A percentile compares a stretch with the other conserved stretches of the same genome.
phyloP scores from a whole-genome alignment of 1,140 invertebrate genomes.

The Daktulosphaira vitifoliae region DNA sequence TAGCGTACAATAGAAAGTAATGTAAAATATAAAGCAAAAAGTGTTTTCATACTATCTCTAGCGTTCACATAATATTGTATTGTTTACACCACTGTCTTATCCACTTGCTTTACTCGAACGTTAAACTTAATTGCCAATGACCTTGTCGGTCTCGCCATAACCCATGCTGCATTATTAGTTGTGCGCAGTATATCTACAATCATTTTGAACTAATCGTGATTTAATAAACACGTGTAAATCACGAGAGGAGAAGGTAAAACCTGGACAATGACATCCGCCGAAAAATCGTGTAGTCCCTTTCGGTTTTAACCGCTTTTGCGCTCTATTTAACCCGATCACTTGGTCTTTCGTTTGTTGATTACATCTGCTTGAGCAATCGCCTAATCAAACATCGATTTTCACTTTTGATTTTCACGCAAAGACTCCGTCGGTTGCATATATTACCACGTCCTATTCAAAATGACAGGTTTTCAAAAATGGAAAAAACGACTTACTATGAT shows the following conservation, averaged over 20 bases:
- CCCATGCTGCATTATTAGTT: no score
- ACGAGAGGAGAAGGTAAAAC: no score
- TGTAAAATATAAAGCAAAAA: conserved; percentile 8
- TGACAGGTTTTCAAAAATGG: no score
- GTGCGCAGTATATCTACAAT: no score
- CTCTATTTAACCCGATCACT: conserved; percentile 26
- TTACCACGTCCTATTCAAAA: neutral
- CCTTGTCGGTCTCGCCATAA: no score
- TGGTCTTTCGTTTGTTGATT: conserved; percentile 5
- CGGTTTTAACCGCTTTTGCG: conserved; percentile 19
- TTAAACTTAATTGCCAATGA: conserved; percentile 26
- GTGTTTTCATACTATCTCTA: conserved; percentile 10
- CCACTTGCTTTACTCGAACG: conserved; percentile 16
- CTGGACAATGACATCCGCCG: no score
- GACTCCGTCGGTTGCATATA: neutral
- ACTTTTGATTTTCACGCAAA: conserved; percentile 28
- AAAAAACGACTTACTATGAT: no score
- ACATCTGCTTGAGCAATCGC: neutral
- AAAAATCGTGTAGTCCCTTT: no score
- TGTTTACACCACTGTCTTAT: conserved; percentile 18
- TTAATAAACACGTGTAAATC: no score
- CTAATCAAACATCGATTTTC: conserved; percentile 12
- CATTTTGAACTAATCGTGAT: no score
- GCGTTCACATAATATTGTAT: neutral
- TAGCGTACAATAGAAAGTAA: conserved; percentile 12